These are phyloP conservation scores for Anolis carolinensis DNA, from an alignment of 2,113 vertebrate species.

Conservation along the genomic window DNA sequence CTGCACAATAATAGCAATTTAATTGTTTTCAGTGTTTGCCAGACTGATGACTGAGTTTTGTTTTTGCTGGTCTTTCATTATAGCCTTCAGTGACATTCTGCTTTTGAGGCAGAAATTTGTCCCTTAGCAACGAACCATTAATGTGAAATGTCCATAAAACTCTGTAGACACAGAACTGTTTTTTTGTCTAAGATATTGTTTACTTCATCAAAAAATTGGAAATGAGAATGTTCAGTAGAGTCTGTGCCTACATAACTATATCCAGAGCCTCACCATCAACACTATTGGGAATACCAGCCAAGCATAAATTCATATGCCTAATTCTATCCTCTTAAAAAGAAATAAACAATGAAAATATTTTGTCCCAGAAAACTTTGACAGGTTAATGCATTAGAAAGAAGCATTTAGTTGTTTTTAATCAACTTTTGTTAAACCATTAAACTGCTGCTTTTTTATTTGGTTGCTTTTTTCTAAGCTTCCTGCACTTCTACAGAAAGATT, in stretches of 20 bases:
- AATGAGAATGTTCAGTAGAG: fast-evolving
- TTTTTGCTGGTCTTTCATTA: conserved; percentile 26
- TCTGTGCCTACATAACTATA: not conserved
- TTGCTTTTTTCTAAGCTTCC: not conserved
- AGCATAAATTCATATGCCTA: conserved; percentile 3
- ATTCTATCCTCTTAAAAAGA: not conserved
- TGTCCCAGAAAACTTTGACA: not conserved
- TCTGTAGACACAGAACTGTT: not conserved
- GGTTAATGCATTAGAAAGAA: not conserved
- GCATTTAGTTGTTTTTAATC: not conserved
- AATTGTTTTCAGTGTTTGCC: not conserved
- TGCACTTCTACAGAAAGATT: not conserved
- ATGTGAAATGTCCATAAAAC: not conserved
- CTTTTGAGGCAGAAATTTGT: not conserved
- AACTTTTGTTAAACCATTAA: no score
- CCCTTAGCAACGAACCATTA: conserved; percentile 19
- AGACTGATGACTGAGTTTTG: not conserved
- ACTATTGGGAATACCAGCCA: conserved; percentile 30
- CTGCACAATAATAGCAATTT: not conserved
- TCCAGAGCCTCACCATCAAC: conserved; percentile 5
- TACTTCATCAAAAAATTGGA: not conserved
- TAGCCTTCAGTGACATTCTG: conserved; percentile 9
- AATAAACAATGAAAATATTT: not conserved
- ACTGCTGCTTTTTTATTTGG: not conserved
- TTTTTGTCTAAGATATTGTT: conserved; percentile 23